phyloP scores from a whole-genome alignment of 2,113 vertebrate species.

The Zootoca vivipara region DNA sequence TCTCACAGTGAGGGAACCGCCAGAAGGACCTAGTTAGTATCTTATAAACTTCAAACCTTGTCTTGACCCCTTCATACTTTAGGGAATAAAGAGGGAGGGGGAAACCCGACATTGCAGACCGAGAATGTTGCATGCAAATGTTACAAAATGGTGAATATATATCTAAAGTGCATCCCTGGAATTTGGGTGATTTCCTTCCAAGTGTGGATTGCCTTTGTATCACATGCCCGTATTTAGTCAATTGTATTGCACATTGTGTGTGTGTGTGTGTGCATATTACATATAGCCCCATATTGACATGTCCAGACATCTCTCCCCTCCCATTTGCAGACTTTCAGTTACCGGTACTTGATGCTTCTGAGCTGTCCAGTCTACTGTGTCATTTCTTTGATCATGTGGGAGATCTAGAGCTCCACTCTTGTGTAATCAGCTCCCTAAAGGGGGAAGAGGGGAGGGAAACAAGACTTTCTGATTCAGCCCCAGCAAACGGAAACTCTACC shows the following conservation, averaged over 20 bases:
- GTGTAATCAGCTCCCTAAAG: conserved; percentile 4
- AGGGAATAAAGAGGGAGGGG: background rate
- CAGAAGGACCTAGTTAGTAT: too few species aligned
- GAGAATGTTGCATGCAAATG: background rate
- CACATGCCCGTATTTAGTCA: background rate
- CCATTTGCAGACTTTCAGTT: background rate
- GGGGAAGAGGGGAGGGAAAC: conserved; percentile 23
- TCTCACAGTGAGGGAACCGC: too few species aligned
- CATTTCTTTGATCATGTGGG: conserved; percentile 14
- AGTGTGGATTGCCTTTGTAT: background rate
- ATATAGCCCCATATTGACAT: background rate
- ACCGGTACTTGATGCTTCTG: conserved; percentile 19
- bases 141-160: background rate
- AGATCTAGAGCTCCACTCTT: conserved; percentile 23
- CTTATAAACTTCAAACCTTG: background rate
- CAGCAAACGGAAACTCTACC: conserved; percentile 31
- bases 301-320: background rate
- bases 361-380: conserved; percentile 2
- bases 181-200: too few species aligned
- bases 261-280: too few species aligned
- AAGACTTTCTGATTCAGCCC: conserved; percentile 43
- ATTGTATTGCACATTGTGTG: background rate
- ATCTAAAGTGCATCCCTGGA: background rate
- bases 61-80: too few species aligned
- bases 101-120: background rate